phyloP scores from a whole-genome alignment of 37 sponge, comb jelly and placozoan genomes.

The Geodia barretti region DNA sequence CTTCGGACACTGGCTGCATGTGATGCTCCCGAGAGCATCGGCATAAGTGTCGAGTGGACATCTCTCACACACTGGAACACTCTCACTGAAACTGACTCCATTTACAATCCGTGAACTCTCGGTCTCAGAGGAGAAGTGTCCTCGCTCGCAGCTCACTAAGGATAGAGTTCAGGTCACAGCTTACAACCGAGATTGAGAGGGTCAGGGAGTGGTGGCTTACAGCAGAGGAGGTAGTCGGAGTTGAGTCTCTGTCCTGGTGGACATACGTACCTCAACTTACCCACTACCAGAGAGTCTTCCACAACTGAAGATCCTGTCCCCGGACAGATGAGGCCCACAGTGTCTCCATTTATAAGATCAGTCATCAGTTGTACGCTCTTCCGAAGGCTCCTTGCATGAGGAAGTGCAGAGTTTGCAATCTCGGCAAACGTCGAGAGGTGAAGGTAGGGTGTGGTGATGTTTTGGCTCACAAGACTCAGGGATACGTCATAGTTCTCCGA shows the following conservation, averaged over 20 bases:
- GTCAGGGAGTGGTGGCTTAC: conserved; percentile 8
- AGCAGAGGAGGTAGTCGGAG: conserved; percentile 13
- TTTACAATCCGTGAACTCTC: no score
- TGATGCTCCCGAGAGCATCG: no score
- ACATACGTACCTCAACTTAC: background rate
- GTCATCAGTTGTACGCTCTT: background rate
- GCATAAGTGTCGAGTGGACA: no score
- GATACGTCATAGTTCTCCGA: background rate
- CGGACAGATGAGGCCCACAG: background rate
- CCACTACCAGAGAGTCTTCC: conserved; percentile 1
- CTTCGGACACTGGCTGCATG: no score
- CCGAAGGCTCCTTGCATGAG: background rate
- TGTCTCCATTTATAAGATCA: background rate
- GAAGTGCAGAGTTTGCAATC: conserved; percentile 13
- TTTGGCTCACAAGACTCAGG: conserved; percentile 1
- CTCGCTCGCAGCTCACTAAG: no score
- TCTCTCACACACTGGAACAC: no score
- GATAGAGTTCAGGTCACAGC: no score
- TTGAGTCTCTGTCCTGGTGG: conserved; percentile 38
- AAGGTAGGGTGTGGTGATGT: background rate
- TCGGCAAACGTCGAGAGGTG: background rate
- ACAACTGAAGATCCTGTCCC: background rate
- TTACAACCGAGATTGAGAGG: no score
- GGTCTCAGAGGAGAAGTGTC: no score
- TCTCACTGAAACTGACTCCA: no score